Conservation (phyloP, 2,113 vertebrate species). For the Sapayoa aenigma region DNA sequence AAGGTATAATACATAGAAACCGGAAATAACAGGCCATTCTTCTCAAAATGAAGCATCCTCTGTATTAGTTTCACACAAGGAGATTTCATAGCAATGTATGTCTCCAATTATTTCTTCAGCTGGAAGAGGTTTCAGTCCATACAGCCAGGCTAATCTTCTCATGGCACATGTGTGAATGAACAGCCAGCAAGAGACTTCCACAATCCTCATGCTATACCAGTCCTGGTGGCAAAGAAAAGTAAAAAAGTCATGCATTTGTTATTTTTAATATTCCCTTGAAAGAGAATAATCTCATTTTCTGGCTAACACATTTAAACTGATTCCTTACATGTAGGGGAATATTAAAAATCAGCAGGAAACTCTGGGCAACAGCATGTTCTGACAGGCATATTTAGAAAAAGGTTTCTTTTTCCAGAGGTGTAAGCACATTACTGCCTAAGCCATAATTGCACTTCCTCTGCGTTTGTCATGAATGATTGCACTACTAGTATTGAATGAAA, state of each 20-base stretch:
- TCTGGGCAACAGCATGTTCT: neutral
- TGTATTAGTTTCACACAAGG: neutral
- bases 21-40: neutral
- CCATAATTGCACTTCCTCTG: neutral
- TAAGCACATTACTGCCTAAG: neutral
- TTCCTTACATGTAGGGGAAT: neutral
- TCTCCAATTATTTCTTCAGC: neutral
- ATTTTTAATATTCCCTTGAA: neutral
- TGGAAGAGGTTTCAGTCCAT: neutral
- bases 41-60: neutral
- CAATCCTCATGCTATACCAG: neutral
- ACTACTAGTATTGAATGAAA: neutral
- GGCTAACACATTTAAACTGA: neutral
- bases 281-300: neutral
- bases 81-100: neutral
- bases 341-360: neutral
- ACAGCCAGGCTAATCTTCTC: neutral
- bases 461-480: neutral
- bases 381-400: neutral
- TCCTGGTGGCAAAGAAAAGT: neutral
- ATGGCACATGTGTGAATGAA: neutral
- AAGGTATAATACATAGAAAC: neutral
- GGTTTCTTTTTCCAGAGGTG: neutral
- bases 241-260: neutral
- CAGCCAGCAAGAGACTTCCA: neutral